phyloP scores from a whole-genome alignment of 2,113 vertebrate species.

The Calidris pugnax region DNA sequence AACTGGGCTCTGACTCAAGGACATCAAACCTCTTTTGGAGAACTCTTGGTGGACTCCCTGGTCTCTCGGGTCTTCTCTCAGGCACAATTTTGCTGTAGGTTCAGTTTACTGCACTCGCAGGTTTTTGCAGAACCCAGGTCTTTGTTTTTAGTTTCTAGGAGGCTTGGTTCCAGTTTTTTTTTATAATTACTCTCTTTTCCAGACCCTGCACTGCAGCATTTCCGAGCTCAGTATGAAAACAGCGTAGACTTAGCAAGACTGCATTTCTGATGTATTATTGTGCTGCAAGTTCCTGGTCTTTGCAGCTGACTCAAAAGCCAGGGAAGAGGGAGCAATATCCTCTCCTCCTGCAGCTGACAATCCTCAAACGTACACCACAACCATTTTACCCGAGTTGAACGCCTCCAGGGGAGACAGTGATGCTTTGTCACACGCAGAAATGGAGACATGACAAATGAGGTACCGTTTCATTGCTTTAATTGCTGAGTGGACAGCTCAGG shows the following conservation, averaged over 20 bases:
- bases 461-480: background rate
- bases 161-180: background rate
- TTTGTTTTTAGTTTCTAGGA: background rate
- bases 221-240: background rate
- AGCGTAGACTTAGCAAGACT: background rate
- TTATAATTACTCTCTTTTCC: background rate
- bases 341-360: background rate
- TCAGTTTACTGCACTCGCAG: background rate
- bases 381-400: background rate
- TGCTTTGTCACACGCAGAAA: background rate
- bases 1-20: background rate
- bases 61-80: background rate
- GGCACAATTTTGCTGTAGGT: background rate
- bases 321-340: background rate
- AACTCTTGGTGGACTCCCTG: background rate
- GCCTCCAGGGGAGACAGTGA: background rate
- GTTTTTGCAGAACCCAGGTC: background rate
- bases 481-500: background rate
- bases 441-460: background rate
- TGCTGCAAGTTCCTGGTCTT: conserved; percentile 5
- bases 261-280: background rate
- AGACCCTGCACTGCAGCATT: conserved; percentile 60
- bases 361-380: background rate
- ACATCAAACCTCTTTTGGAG: background rate
- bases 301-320: background rate